Conservation (phyloP, 2,113 vertebrate genomes). For the Daboia siamensis region DNA sequence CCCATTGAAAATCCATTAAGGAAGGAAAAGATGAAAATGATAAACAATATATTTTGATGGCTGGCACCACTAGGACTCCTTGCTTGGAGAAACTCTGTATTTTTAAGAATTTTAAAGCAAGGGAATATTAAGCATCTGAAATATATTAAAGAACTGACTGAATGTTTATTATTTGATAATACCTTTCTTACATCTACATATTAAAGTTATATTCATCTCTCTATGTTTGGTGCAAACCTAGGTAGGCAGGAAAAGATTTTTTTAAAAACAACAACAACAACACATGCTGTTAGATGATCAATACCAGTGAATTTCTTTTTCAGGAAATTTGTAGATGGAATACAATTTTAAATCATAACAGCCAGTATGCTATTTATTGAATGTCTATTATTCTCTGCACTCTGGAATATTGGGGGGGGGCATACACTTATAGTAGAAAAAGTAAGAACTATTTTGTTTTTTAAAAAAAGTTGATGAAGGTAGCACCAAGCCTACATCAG, state of each 20-base stretch:
- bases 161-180: background rate
- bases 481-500: background rate
- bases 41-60: background rate
- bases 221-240: background rate
- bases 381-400: background rate
- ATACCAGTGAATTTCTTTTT: background rate
- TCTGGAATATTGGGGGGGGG: background rate
- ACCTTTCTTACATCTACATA: background rate
- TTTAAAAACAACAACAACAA: background rate
- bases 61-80: background rate
- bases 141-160: background rate
- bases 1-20: background rate
- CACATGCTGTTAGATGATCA: background rate
- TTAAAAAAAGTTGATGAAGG: background rate
- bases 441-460: background rate
- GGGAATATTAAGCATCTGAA: background rate
- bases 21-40: background rate
- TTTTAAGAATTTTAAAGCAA: background rate
- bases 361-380: background rate
- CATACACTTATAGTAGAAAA: background rate
- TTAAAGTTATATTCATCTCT: background rate
- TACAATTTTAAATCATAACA: background rate
- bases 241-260: background rate
- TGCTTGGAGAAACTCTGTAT: background rate
- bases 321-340: background rate